Conservation (phyloP, 1,140 invertebrate genomes). For the Eulimnadia texana region DNA sequence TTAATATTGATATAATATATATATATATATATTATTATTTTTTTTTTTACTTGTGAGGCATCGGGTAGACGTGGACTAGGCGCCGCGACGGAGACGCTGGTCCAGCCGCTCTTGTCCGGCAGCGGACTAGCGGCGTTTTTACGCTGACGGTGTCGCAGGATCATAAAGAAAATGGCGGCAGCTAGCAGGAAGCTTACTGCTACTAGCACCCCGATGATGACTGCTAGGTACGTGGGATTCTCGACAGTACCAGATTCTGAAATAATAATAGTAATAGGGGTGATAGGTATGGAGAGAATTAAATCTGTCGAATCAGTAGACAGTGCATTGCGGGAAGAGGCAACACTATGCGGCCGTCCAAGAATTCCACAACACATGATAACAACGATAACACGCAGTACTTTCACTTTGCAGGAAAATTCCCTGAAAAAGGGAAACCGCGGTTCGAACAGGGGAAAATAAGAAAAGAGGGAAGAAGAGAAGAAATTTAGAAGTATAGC, state of each 20-base stretch:
- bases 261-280: background rate
- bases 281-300: background rate
- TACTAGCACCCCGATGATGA: slow-evolving; percentile 62
- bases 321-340: no score
- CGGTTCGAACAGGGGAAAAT: no score
- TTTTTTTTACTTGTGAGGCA: slow-evolving; percentile 1
- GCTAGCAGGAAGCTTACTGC: slow-evolving; percentile 58
- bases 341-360: no score
- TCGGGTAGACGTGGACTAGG: slow-evolving; percentile 4
- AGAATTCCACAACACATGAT: no score
- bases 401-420: no score
- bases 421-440: no score
- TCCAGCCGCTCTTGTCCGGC: slow-evolving; percentile 38
- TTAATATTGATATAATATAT: no score
- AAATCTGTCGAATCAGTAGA: no score
- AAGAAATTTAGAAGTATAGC: no score
- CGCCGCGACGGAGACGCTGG: slow-evolving; percentile 24
- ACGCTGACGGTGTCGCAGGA: slow-evolving; percentile 56
- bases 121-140: slow-evolving; percentile 60
- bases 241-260: slow-evolving; percentile 26
- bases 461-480: no score
- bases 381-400: no score
- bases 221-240: slow-evolving; percentile 59
- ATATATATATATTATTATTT: no score
- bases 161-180: slow-evolving; percentile 57